phyloP scores from a whole-genome alignment of 1,140 invertebrate genomes.

The Diachasmimorpha longicaudata region DNA sequence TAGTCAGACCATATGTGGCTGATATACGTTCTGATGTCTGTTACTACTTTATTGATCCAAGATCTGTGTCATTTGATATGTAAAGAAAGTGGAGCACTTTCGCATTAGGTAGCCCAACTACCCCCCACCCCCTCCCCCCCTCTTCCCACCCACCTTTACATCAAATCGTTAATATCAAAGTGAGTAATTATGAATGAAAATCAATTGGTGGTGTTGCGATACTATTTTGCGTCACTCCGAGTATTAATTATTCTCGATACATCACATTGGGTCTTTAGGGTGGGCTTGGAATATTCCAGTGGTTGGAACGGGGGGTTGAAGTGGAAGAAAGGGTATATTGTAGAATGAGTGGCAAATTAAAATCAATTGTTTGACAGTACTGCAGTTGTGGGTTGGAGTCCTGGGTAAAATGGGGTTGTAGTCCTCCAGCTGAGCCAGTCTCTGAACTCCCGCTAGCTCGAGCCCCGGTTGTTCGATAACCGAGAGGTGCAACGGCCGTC shows the following conservation, averaged over 20 bases:
- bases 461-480: constrained; percentile 50
- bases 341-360: not conserved
- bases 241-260: not conserved
- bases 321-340: too few species aligned
- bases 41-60: constrained; percentile 17
- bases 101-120: not conserved
- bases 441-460: not conserved
- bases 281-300: too few species aligned
- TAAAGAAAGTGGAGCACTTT: constrained; percentile 11
- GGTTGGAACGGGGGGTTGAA: too few species aligned
- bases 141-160: not conserved
- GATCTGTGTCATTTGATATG: constrained; percentile 26
- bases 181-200: not conserved
- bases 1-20: constrained; percentile 18
- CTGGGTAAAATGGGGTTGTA: constrained; percentile 32
- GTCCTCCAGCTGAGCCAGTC: not conserved
- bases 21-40: constrained; percentile 7
- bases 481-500: constrained; percentile 49
- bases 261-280: too few species aligned
- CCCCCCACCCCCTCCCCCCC: not conserved
- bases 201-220: not conserved
- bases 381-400: constrained; percentile 36
- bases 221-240: not conserved
- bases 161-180: not conserved
- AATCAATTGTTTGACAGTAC: constrained; percentile 20